phyloP scores from a whole-genome alignment of 2,888 invertebrate species.

The Tenthredo notha region DNA sequence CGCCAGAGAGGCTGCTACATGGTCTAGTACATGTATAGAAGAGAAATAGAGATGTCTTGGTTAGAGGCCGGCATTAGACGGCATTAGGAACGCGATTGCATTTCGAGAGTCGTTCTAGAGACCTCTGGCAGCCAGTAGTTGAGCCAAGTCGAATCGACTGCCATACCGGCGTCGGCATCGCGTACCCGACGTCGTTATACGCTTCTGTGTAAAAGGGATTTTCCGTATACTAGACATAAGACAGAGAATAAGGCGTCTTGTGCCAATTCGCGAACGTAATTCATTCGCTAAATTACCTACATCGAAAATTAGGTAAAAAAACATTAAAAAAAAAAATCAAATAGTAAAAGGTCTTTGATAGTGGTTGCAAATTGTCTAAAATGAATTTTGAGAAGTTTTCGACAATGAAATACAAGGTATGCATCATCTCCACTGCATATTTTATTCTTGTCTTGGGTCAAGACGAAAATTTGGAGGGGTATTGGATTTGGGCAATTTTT shows the following conservation, averaged over 20 bases:
- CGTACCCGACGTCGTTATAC: slow-evolving; percentile 20
- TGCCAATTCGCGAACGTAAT: background rate
- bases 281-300: background rate
- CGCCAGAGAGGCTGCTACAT: background rate
- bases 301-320: background rate
- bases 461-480: background rate
- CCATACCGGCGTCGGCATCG: background rate
- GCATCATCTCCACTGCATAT: too few relatives aligned
- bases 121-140: slow-evolving; percentile 32
- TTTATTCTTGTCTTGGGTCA: background rate
- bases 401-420: background rate
- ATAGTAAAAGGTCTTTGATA: background rate
- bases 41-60: background rate
- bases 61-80: slow-evolving; percentile 31
- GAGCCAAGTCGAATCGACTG: slow-evolving; percentile 46
- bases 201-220: slow-evolving; percentile 6
- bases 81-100: slow-evolving; percentile 53
- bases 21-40: background rate
- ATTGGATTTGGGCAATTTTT: background rate
- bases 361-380: background rate
- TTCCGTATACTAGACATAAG: background rate
- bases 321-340: too few relatives aligned
- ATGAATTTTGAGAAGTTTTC: background rate
- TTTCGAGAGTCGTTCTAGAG: slow-evolving; percentile 48
- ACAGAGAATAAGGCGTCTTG: background rate